Base-by-base conservation (phyloP, 2,797 vertebrate species). In the Sciaenops ocellatus region DNA sequence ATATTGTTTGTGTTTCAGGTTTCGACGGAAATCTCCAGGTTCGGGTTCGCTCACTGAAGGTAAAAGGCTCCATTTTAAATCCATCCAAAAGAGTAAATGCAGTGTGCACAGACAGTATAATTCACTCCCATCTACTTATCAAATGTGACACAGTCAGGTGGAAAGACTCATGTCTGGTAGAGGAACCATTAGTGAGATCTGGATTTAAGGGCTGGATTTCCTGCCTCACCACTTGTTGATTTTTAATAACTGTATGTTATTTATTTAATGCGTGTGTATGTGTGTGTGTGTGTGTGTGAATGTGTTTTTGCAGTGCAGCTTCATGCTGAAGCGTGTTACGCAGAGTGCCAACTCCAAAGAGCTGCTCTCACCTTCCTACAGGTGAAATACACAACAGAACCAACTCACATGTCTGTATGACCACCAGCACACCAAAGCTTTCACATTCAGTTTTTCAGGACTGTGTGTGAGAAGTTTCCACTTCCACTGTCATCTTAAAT, bases 321-420 rank as follows among this genome's bases (percentile, higher is more conserved):
- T 79, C 96, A 97, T n/a, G 96, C 96, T 30, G 96, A 97, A 68
- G 95, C 93, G 73, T 97, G 96, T 90, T 97, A 93, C 1, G 96
- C 96, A 2, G 96, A 97, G 85, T 97, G 96, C 85, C 92, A 96
- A 77, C 92, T 97, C 61, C 96, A 97, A 75, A 94, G 96, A 89
- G 96, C 96, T 0, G 96, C 96, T 78, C 96, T 97, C 80, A 96
- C 96, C 15, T 97, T 97, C 91, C 87, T 97, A 34, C 96, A 97
- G 96, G 96, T 97, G 55, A 64, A 62, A 50, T 68, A 84, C 41
- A 48, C 26, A 41, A 41, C n/a, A 56, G 10, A 54, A 51, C 15
- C 24, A 34, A 1, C 42, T 44, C 3, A 4, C 42, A 11, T 42
- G 42, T 12, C 42, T 38, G 34, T 38, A 38, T 9, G 34, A 38